Conservation (phyloP, 2,113 vertebrate genomes). For the Hypanus sabinus region DNA sequence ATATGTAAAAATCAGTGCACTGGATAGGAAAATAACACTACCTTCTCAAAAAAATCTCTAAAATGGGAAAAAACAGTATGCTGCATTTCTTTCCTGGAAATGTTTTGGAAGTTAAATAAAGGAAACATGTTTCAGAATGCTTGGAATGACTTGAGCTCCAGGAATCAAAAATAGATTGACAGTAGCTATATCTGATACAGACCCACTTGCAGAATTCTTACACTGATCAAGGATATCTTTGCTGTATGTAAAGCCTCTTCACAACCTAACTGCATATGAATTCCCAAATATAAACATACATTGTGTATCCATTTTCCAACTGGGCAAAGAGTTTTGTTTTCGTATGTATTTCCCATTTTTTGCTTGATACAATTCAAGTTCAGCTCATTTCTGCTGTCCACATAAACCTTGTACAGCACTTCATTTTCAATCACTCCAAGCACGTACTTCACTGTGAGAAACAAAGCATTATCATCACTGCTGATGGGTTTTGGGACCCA, state of each 20-base stretch:
- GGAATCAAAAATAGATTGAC: constrained; percentile 85
- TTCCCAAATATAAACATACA: constrained; percentile 69
- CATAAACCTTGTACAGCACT: constrained; percentile 39
- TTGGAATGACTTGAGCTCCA: constrained; percentile 82
- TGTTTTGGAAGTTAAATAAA: constrained; percentile 95
- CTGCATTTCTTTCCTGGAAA: constrained; percentile 99
- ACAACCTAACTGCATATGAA: constrained; percentile 67
- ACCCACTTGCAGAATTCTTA: constrained; percentile 67
- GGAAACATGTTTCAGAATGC: constrained; percentile 78
- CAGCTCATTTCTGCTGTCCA: constrained; percentile 41
- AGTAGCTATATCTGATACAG: constrained; percentile 83
- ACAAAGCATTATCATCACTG: constrained; percentile 46
- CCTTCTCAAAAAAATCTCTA: constrained; percentile 96
- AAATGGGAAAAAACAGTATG: constrained; percentile 99
- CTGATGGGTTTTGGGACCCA: constrained; percentile 23
- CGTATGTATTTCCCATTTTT: constrained; percentile 47
- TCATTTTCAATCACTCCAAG: constrained; percentile 44
- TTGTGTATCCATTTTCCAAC: constrained; percentile 55
- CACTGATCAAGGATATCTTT: constrained; percentile 90
- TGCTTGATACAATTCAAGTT: constrained; percentile 48
- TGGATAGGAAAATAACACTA: constrained; percentile 98
- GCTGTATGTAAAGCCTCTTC: constrained; percentile 73
- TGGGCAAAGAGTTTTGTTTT: constrained; percentile 44
- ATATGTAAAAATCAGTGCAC: constrained; percentile 99
- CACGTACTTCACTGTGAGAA: constrained; percentile 42